These are phyloP conservation scores for Cynocephalus volans DNA, from an alignment of 2,113 vertebrate genomes.

Conservation along the genomic window DNA sequence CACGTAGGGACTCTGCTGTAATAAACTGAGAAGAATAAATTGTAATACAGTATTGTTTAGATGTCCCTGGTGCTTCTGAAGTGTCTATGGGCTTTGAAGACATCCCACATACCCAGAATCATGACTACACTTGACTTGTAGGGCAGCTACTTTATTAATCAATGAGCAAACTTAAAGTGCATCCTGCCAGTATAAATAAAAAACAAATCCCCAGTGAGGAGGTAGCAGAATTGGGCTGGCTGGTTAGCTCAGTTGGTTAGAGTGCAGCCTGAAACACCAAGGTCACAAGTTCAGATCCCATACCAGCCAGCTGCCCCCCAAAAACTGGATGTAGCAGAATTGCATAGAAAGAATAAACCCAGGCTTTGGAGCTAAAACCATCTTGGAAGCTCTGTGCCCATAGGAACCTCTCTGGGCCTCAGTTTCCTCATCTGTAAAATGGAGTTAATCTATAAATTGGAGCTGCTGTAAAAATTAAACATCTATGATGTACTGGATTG, in stretches of 20 bases:
- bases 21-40: neutral
- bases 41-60: neutral
- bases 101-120: neutral
- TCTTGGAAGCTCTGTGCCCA: neutral
- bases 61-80: neutral
- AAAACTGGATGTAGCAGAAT: neutral
- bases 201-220: neutral
- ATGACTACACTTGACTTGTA: neutral
- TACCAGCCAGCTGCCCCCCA: too few relatives aligned
- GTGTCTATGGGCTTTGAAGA: neutral
- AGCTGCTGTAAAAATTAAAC: neutral
- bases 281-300: too few relatives aligned
- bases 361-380: neutral
- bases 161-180: neutral
- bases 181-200: neutral
- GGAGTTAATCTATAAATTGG: neutral
- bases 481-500: neutral
- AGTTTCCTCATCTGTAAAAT: neutral
- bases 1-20: neutral
- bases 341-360: neutral
- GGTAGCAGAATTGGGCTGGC: neutral
- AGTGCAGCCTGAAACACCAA: too few relatives aligned
- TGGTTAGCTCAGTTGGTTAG: too few relatives aligned
- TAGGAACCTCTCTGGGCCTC: neutral
- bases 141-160: neutral